Conservation (phyloP, 2,888 invertebrate genomes). For the Eurois occulta region DNA sequence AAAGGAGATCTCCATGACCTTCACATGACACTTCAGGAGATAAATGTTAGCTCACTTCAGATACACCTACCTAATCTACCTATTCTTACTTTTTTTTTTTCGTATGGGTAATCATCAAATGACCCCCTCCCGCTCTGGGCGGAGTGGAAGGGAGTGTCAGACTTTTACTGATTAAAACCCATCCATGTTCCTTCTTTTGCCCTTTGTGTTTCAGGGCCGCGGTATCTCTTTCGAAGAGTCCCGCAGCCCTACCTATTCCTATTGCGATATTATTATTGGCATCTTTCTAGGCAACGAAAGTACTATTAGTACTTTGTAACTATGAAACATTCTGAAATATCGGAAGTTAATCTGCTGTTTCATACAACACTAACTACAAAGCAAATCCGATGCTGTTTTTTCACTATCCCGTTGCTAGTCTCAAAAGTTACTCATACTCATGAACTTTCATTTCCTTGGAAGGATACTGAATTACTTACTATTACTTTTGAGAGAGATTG, state of each 20-base stretch:
- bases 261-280: not conserved
- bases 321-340: conserved; percentile 5
- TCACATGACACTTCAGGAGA: not conserved
- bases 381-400: not conserved
- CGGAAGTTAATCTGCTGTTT: not conserved
- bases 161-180: too few species aligned
- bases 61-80: not conserved
- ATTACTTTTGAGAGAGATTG: not conserved
- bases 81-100: too few species aligned
- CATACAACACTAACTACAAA: not conserved
- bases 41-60: not conserved
- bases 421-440: conserved; percentile 10
- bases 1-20: not conserved
- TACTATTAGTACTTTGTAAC: not conserved
- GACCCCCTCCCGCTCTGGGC: too few species aligned
- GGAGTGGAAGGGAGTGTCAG: too few species aligned
- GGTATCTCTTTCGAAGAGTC: too few species aligned
- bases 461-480: conserved; percentile 8
- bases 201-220: too few species aligned
- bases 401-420: not conserved
- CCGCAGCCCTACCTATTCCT: too few species aligned
- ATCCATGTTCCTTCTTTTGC: too few species aligned
- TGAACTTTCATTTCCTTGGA: conserved; percentile 12
- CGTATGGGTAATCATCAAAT: too few species aligned
- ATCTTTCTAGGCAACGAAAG: not conserved